These are phyloP conservation scores for Erythrocercus mccallii DNA, from an alignment of 2,113 vertebrate genomes.

Conservation along the genomic window DNA sequence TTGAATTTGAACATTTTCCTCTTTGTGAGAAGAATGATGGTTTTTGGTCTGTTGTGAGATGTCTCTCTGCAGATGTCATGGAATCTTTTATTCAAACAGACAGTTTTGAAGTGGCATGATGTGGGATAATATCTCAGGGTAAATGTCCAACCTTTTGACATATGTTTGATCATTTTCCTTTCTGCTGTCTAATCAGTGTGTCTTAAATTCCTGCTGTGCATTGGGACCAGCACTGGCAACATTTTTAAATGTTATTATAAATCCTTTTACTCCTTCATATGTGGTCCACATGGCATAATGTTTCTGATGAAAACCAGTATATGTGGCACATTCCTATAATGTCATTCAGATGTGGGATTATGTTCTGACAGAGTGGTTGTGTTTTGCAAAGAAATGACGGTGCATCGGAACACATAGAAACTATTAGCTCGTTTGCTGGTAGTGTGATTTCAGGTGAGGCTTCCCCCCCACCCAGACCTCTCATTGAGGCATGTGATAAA, in stretches of 20 bases:
- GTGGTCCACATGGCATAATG: background rate
- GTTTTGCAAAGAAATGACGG: background rate
- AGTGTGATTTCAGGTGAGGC: background rate
- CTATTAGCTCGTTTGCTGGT: background rate
- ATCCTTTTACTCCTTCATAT: background rate
- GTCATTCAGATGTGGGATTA: background rate
- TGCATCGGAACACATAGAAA: background rate
- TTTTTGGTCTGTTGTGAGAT: background rate
- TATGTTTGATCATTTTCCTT: background rate
- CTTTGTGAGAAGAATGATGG: background rate
- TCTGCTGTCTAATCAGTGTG: background rate
- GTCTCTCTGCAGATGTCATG: background rate
- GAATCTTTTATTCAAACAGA: background rate
- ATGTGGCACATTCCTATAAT: background rate
- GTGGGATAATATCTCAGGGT: background rate
- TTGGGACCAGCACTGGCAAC: background rate
- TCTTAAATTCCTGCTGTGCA: background rate
- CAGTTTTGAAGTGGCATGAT: background rate
- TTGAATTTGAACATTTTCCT: background rate
- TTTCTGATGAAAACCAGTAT: background rate
- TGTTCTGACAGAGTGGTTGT: background rate
- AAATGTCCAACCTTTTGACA: background rate
- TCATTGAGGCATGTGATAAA: background rate
- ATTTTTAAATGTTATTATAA: background rate
- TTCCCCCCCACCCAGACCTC: rapidly evolving